These are phyloP conservation scores for Drosophila watanabei DNA, from an alignment of 1,140 invertebrate genomes.

Conservation along the genomic window DNA sequence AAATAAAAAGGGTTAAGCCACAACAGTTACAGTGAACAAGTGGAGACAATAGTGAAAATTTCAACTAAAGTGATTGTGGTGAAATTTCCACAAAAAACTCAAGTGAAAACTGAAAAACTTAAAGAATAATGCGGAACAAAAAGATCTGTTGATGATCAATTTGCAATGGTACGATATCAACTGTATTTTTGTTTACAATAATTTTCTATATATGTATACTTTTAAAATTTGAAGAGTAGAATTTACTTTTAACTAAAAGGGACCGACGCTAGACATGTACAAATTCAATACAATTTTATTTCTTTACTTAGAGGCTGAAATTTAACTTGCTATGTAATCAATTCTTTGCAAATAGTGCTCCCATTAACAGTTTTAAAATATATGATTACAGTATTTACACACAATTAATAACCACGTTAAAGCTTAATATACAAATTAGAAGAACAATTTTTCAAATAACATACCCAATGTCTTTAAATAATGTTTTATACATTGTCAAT, in stretches of 20 bases:
- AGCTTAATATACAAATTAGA: not conserved
- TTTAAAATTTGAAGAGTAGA: not conserved
- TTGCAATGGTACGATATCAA: conserved; percentile 11
- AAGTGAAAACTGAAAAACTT: not conserved
- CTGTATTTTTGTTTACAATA: not conserved
- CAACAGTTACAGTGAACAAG: conserved; percentile 40
- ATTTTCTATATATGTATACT: no score
- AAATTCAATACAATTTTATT: not conserved
- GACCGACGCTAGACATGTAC: not conserved
- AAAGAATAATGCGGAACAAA: conserved; percentile 5
- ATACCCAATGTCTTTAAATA: no score
- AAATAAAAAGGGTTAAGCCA: conserved; percentile 23
- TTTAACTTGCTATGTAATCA: not conserved
- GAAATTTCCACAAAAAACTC: conserved; percentile 6
- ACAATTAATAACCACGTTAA: no score
- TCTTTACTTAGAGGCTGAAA: not conserved
- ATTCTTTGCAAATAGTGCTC: not conserved
- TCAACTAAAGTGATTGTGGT: conserved; percentile 7
- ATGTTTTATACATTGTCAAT: no score
- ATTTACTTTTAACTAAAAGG: not conserved
- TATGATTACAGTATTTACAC: not conserved
- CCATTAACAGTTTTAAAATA: not conserved
- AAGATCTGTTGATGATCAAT: conserved; percentile 5
- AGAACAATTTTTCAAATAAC: no score
- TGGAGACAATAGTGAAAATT: conserved; percentile 55